These are phyloP conservation scores for Campoplex nolae DNA, from an alignment of 2,888 invertebrate species.

Conservation along the genomic window DNA sequence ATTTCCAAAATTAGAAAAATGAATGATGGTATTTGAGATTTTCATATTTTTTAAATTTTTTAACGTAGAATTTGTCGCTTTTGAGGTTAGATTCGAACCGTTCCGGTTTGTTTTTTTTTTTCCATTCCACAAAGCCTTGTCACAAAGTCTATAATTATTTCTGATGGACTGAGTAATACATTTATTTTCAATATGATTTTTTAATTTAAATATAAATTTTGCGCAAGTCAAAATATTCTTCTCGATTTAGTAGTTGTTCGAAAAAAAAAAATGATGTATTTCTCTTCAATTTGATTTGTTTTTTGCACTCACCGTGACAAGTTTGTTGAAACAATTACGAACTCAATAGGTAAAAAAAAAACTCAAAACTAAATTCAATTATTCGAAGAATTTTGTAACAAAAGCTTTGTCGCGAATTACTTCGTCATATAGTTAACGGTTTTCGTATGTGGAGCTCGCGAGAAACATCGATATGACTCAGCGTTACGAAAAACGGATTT, in stretches of 20 bases:
- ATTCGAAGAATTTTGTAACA: background rate
- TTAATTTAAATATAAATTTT: background rate
- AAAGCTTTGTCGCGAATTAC: background rate
- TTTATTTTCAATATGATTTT: background rate
- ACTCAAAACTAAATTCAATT: background rate
- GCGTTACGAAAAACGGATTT: background rate
- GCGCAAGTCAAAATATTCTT: background rate
- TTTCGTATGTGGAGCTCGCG: no score
- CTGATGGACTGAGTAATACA: background rate
- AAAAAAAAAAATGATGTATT: background rate
- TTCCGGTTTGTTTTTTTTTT: background rate
- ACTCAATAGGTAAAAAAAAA: background rate
- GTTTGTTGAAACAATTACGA: background rate
- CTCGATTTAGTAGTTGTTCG: conserved; percentile 9
- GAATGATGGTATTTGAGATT: background rate
- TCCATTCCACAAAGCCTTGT: background rate
- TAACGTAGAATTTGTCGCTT: background rate
- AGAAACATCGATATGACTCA: conserved; percentile 5
- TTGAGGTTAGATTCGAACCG: conserved; percentile 6
- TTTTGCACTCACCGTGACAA: background rate
- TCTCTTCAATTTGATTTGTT: background rate
- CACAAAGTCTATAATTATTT: background rate
- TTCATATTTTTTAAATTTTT: background rate
- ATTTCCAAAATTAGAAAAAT: background rate
- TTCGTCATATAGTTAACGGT: background rate